Conservation (phyloP, 2,797 vertebrate genomes). For the Eulemur coronatus region DNA sequence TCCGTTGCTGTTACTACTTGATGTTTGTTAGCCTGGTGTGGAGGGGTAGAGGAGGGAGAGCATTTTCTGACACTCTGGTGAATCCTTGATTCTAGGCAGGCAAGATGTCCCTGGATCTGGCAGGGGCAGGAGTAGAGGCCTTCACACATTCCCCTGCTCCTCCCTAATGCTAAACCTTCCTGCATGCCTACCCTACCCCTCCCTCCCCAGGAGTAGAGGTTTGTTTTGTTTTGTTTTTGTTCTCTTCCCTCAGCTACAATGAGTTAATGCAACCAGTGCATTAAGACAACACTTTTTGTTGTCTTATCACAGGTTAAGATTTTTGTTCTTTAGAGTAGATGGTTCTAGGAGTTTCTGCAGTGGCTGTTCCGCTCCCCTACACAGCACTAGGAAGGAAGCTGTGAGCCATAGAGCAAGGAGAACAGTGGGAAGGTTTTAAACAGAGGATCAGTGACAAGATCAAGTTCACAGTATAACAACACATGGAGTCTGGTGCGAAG, state of each 20-base stretch:
- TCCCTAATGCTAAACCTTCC: fast-evolving
- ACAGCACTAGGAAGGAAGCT: neutral
- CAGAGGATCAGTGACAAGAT: neutral
- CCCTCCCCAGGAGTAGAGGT: neutral
- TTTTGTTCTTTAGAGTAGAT: neutral
- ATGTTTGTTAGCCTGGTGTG: neutral
- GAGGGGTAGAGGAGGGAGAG: neutral
- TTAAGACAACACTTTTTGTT: neutral
- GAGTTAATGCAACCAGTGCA: neutral
- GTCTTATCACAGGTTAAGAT: neutral
- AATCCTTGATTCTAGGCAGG: neutral
- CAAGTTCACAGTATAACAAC: conserved; percentile 15
- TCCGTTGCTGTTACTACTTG: neutral
- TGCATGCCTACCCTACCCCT: too few relatives aligned
- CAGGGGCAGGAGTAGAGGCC: fast-evolving
- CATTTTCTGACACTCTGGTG: neutral
- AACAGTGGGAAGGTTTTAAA: neutral
- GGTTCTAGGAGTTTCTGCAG: neutral
- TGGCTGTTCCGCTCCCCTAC: neutral
- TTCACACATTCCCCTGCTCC: too few relatives aligned
- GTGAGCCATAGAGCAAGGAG: neutral
- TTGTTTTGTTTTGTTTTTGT: neutral
- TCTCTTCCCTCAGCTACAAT: neutral
- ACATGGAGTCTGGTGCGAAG: neutral
- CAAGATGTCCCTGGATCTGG: neutral